Base-by-base conservation (phyloP, 2,888 invertebrate species). In the Resseliella maxima region DNA sequence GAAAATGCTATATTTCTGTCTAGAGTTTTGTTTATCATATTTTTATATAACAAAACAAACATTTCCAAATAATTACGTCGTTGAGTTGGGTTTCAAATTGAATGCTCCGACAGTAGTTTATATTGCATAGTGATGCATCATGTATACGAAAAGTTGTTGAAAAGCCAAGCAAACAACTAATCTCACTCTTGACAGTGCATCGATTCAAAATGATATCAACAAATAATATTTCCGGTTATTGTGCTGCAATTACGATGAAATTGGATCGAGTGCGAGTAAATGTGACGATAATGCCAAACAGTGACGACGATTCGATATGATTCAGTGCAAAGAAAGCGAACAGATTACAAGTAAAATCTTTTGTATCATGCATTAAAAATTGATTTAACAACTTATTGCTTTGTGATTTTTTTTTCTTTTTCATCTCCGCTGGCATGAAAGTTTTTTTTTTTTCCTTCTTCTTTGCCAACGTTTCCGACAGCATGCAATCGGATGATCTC, bases 371-470 rank as follows among this genome's bases (percentile, higher is more conserved):
- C 35, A 72, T 72, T 31, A 72, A 72, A 72, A 72, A 72, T 72
- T 72, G 72, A 72, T 72, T 72, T 72, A 31, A 35, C 72, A 72
- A 72, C 35, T 72, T 72, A 72, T 72, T 72, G 72, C 72, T 72
- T 35, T 35, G 72, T 31, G 72, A 72, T 31, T 72, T 72, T 27
- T 27, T 12, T 59, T 18, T 50, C 50, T 18, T 21, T 3, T 59
- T 3, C 31, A 3, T 35, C 72, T 31, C 31, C 15, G 31, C 31
- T 72, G 31, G 15, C n/a, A 27, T 72, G 12, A 41, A 50, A 50
- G 46, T 59, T 24, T 59, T 59, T 6, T 6, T 50, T 18, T 50
- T 50, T 18, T 50, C 21, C 50, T 18, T 18, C 50, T 18, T 50
- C 24, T 59, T 59, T 27, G 72, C 31, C 31, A 72, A 72, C 31